Conservation (phyloP, 2,113 vertebrate species). For the Sterrhoptilus dennistouni region DNA sequence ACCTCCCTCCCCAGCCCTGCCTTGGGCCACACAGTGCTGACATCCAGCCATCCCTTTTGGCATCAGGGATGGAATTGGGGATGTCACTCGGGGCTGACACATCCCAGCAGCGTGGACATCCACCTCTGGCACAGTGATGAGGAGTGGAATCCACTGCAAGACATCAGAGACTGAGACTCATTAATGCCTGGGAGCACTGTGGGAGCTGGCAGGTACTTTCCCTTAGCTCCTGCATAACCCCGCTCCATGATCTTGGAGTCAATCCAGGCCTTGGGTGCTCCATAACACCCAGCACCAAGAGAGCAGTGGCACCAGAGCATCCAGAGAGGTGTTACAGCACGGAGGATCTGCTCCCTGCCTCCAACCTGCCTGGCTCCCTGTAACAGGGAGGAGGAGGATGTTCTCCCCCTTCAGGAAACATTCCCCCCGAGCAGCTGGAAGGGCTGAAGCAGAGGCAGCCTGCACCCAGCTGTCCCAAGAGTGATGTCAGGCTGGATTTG, state of each 20-base stretch:
- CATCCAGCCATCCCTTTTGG: background rate
- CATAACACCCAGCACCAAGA: background rate
- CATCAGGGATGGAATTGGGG: background rate
- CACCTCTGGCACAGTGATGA: background rate
- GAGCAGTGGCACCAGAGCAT: background rate
- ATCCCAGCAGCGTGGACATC: background rate
- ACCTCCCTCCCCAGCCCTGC: background rate
- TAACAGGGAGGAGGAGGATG: background rate
- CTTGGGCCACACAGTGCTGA: background rate
- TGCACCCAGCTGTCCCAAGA: background rate
- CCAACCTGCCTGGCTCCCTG: background rate
- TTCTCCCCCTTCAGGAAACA: fast-evolving
- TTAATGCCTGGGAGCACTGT: slow-evolving; percentile 1
- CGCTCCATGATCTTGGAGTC: background rate
- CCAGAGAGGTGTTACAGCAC: background rate
- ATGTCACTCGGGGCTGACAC: background rate
- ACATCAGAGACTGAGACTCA: background rate
- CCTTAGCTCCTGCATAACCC: background rate
- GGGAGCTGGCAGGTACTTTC: background rate
- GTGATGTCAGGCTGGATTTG: background rate
- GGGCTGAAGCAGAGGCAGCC: background rate
- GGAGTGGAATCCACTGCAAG: background rate
- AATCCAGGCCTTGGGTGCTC: background rate
- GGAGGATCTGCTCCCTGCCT: fast-evolving
- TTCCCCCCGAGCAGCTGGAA: background rate